A percentile compares a stretch with the other conserved stretches of the same genome.
These are phyloP conservation scores for Drosophila arawakana DNA, from an alignment of 1,140 invertebrate genomes.

Conservation along the genomic window DNA sequence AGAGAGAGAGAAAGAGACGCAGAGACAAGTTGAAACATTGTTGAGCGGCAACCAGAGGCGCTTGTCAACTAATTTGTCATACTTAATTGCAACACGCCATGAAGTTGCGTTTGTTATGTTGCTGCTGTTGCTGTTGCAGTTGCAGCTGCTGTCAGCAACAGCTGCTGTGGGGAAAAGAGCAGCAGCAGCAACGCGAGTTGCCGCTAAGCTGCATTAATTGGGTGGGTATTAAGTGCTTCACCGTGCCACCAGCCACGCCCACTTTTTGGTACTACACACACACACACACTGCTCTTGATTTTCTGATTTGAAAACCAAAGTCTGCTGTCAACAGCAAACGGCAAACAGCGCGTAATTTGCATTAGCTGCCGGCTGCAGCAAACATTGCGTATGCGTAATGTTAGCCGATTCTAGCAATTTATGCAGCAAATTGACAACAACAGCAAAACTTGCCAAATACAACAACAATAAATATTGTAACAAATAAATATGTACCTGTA, in stretches of 20 bases:
- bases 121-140: slow-evolving; percentile 4
- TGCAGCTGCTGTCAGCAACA: slow-evolving; percentile 18
- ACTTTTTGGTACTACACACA: no score
- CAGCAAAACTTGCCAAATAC: background rate
- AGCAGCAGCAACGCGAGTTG: background rate
- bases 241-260: no score
- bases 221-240: slow-evolving; percentile 47
- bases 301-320: slow-evolving; percentile 19
- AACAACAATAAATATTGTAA: background rate
- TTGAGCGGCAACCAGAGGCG: slow-evolving; percentile 45
- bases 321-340: slow-evolving; percentile 25
- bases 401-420: slow-evolving; percentile 22
- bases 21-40: slow-evolving; percentile 40
- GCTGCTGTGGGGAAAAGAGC: background rate
- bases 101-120: slow-evolving; percentile 45
- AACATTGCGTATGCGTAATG: slow-evolving; percentile 39
- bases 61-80: slow-evolving; percentile 69
- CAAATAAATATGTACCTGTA: slow-evolving; percentile 1
- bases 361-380: slow-evolving; percentile 22
- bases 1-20: slow-evolving; percentile 11
- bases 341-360: slow-evolving; percentile 23
- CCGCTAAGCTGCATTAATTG: slow-evolving; percentile 61
- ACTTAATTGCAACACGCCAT: slow-evolving; percentile 64
- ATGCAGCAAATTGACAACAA: slow-evolving; percentile 23
- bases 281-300: slow-evolving; percentile 5